phyloP scores from a whole-genome alignment of 2,797 vertebrate species.

The Pogoniulus pusillus region DNA sequence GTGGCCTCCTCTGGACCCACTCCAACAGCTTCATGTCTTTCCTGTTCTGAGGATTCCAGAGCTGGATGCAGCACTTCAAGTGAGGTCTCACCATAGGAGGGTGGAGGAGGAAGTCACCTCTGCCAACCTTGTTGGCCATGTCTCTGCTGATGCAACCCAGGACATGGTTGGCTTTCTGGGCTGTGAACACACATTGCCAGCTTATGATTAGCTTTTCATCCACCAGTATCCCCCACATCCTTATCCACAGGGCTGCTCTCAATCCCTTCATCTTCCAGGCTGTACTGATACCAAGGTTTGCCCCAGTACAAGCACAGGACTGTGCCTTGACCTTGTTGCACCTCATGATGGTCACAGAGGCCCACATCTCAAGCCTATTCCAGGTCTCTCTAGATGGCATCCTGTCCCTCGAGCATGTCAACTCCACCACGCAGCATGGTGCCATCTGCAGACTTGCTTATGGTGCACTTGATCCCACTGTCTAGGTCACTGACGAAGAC shows the following conservation, averaged over 20 bases:
- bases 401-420: neutral
- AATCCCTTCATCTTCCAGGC: neutral
- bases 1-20: neutral
- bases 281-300: neutral
- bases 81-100: neutral
- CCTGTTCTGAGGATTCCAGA: neutral
- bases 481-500: neutral
- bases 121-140: neutral
- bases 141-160: neutral
- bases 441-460: neutral
- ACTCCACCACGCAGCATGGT: neutral
- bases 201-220: neutral
- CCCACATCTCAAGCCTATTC: neutral
- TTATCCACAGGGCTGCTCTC: neutral
- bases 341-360: neutral
- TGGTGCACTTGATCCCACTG: neutral
- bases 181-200: neutral
- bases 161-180: neutral
- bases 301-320: neutral
- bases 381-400: neutral
- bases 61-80: neutral
- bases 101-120: neutral
- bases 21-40: neutral
- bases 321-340: neutral
- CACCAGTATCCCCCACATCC: neutral